Evolutionary conservation across 1,140 invertebrate genomes (phyloP), one percentile per base, ranked within the genome.

Genomic region (Drosophila biarmipes): DNA sequence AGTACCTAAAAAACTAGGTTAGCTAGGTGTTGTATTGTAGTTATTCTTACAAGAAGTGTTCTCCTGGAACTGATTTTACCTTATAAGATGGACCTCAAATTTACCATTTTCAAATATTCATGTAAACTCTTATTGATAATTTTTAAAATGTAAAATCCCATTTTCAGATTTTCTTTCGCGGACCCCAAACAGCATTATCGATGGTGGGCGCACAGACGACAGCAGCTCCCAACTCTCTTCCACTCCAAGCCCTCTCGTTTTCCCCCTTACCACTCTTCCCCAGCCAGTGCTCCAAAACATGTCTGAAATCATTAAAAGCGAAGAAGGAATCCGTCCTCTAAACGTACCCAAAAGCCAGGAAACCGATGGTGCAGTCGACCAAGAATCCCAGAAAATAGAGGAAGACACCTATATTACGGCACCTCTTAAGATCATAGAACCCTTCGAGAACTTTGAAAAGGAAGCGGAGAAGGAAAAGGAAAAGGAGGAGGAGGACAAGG

Each of bases 161-260:
- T 6, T 48, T 51, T 15, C 48, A 85, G 80, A 78, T 86, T 74
- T 80, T 42, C 51, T 66, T 43, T 21, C 40, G 34, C 40, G 29
- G n/a, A 35, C 21, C 8, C 38, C 31, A 46, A 27, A 42, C 38
- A 58, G 12, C 55, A 48, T 69, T 80, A 57, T 77, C 67, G 86
- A 85, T 86, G 81, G 58, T 85, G 80, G 80, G 67, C 63, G 63
- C 38, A 43, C 52, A 77, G 42, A 62, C 58, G n/a, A 40, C 24
- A 38, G n/a, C 45, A 6, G 66, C 15, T 43, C 80, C 67, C 67
- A 78, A 48, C 56, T 77, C 31, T 84, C 77, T 86, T 86, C 77
- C 77, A 80, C 55, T 81, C 81, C 77, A 85, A 80, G 55, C 40
- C 77, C 81, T 78, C 58, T 58, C 38, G 46, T 52, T 40, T 27